A percentile compares a stretch with the other conserved stretches of the same genome.
Evolutionary conservation across 2,888 invertebrate genomes (phyloP).

Genomic region (Marronus borbonicus): DNA sequence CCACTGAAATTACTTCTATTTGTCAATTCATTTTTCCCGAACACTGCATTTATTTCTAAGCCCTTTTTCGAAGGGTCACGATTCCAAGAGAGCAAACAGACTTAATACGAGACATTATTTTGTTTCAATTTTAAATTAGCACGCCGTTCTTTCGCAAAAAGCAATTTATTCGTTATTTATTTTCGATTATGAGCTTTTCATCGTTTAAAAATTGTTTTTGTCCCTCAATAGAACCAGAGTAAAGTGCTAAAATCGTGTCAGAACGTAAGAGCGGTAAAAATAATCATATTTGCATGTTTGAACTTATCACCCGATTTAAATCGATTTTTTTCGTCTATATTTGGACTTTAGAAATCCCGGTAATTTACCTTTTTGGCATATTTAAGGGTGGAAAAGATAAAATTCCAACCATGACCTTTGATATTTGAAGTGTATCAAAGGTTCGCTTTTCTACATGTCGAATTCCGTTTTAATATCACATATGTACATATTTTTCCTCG

Average conservation of each 20-base stretch:
- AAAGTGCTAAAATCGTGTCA: not conserved
- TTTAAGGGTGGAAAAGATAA: not conserved
- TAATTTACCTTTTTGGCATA: not conserved
- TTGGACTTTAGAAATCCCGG: not conserved
- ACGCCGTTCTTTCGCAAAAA: not conserved
- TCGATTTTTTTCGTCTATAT: not conserved
- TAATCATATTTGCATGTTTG: not conserved
- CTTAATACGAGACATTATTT: not conserved
- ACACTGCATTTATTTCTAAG: not conserved
- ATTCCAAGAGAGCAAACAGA: not conserved
- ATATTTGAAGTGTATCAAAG: constrained; percentile 3
- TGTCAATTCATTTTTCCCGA: not conserved
- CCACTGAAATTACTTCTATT: not conserved
- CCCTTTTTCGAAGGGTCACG: not conserved
- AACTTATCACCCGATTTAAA: not conserved
- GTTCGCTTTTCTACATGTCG: not conserved
- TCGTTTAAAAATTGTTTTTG: not conserved
- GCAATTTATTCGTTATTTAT: not conserved
- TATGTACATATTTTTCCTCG: not conserved
- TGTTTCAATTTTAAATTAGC: constrained; percentile 1
- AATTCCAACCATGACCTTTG: not conserved
- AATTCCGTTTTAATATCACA: not conserved
- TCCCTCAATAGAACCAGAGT: not conserved
- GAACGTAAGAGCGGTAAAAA: not conserved
- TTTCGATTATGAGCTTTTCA: not conserved